These are phyloP conservation scores for Montipora efflorescens DNA, from an alignment of 64 coral and sea anemone genomes.

Conservation along the genomic window DNA sequence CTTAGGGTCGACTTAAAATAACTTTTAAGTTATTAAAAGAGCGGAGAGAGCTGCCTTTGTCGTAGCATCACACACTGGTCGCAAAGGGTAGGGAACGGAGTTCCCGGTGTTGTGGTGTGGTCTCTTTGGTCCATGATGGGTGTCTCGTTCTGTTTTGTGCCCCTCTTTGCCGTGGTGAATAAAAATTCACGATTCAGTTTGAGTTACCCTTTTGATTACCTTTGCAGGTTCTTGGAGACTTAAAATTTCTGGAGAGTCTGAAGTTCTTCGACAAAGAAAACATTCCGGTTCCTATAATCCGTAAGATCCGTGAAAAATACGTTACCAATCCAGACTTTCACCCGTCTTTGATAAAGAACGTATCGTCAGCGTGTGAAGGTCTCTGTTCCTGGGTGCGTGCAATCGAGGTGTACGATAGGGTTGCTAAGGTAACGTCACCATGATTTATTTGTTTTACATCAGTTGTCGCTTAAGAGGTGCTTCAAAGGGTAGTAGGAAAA, in stretches of 20 bases:
- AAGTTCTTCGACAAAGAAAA: slow-evolving; percentile 95
- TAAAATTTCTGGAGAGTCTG: slow-evolving; percentile 93
- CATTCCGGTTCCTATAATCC: slow-evolving; percentile 80
- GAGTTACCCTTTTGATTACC: background rate
- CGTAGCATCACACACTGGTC: too few relatives aligned
- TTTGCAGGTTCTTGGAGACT: slow-evolving; percentile 83
- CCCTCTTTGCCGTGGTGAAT: too few relatives aligned
- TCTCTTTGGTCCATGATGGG: too few relatives aligned
- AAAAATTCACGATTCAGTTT: background rate
- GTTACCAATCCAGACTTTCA: slow-evolving; percentile 92
- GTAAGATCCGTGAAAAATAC: slow-evolving; percentile 96
- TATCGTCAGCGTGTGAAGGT: slow-evolving; percentile 94
- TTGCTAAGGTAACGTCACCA: slow-evolving; percentile 85
- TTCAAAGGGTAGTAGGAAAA: too few relatives aligned
- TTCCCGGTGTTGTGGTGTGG: too few relatives aligned
- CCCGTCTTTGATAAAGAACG: slow-evolving; percentile 93
- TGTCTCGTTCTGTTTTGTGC: too few relatives aligned
- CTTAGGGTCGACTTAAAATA: too few relatives aligned
- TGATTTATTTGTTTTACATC: background rate
- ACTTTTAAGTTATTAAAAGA: too few relatives aligned
- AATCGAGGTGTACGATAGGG: slow-evolving; percentile 98
- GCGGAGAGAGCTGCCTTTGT: too few relatives aligned
- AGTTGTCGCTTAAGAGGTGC: background rate
- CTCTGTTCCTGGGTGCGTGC: slow-evolving; percentile 96
- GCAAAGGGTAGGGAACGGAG: too few relatives aligned